Percentiles rank a stretch among this genome's conserved stretches.
Evolutionary conservation across 1,140 invertebrate species (phyloP).

Genomic region (Diorhabda elongata): DNA sequence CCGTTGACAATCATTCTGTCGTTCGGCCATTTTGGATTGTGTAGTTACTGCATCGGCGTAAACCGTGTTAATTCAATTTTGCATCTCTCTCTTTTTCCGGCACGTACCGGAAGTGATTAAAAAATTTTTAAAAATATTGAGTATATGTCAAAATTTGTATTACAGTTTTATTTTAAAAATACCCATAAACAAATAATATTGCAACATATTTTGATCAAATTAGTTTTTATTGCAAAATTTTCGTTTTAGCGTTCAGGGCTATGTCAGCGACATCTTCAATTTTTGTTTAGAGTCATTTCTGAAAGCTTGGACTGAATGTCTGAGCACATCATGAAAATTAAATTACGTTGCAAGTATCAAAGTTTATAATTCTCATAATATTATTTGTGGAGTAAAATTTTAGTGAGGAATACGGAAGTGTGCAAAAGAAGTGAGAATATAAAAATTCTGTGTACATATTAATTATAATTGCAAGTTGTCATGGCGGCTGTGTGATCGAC

Average conservation of each 20-base stretch:
- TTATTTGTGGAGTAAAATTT: conserved; percentile 7
- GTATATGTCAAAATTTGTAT: conserved; percentile 16
- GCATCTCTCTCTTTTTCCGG: conserved; percentile 29
- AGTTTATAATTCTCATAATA: conserved; percentile 21
- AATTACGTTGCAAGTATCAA: conserved; percentile 23
- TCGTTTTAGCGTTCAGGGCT: conserved; percentile 17
- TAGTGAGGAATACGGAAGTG: conserved; percentile 20
- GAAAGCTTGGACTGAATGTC: conserved; percentile 30
- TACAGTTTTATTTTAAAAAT: conserved; percentile 12
- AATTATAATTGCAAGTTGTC: conserved; percentile 50
- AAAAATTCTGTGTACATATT: neutral
- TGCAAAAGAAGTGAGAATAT: conserved; percentile 3
- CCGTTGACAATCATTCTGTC: neutral
- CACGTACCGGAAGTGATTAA: conserved; percentile 27
- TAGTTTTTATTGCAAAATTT: conserved; percentile 13
- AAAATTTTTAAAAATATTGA: conserved; percentile 20
- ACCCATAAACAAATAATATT: conserved; percentile 9
- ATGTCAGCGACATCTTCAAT: conserved; percentile 33
- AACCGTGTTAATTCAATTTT: neutral
- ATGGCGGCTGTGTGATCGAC: conserved; percentile 58
- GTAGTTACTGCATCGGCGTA: neutral
- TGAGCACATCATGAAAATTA: conserved; percentile 29
- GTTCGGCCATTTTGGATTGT: conserved; percentile 9
- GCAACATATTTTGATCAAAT: conserved; percentile 11
- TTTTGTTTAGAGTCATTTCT: conserved; percentile 18